Evolutionary conservation across 2,113 vertebrate genomes (phyloP), one percentile per base, ranked within the genome.

Genomic region (Sinocyclocheilus anophthalmus): DNA sequence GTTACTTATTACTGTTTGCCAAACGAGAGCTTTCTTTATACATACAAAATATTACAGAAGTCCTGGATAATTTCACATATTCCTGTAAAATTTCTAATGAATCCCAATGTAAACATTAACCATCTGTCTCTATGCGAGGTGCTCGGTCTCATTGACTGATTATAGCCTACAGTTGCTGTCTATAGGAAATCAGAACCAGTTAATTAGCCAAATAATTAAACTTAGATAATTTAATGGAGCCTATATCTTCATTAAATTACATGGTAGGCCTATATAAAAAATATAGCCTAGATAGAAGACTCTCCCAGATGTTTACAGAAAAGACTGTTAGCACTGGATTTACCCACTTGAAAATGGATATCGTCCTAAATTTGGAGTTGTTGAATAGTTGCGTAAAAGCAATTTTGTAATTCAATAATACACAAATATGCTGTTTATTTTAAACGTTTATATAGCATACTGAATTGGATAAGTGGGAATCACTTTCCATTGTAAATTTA

Each of bases 311-410:
- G 16, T 20, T 78, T 72, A 75, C 73, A 76, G 73, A 76, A 76
- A 48, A 7, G 12, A 13, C 11, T 57, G 30, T 39, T 59, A 37
- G 26, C 20, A 30, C 30, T 8, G 20, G 8, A 13, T 37, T 80
- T 61, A 22, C 3, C 55, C 10, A 12, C 7, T 63, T 80, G 55
- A 59, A 63, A 80, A 81, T 65, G 11, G 33, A 81, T 65, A 65
- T 26, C 78, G 24, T 67, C 37, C 61, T 67, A 81, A 81, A 63
- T 81, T 67, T 45, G 61, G 59, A 24, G 59, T 67, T 81, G 20
- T 65, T 79, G 53, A 79, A 9, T 24, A 63, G 33, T 50, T 69
- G 50, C 50, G 30, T 37, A 72, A 72, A 0, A 33, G 61, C 61
- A 67, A 48, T 53, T 50, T 70, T 53, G 50, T 72, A 57, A 73